Evolutionary conservation across 2,113 vertebrate genomes (phyloP).

Genomic region (Dipodomys stephensi): DNA sequence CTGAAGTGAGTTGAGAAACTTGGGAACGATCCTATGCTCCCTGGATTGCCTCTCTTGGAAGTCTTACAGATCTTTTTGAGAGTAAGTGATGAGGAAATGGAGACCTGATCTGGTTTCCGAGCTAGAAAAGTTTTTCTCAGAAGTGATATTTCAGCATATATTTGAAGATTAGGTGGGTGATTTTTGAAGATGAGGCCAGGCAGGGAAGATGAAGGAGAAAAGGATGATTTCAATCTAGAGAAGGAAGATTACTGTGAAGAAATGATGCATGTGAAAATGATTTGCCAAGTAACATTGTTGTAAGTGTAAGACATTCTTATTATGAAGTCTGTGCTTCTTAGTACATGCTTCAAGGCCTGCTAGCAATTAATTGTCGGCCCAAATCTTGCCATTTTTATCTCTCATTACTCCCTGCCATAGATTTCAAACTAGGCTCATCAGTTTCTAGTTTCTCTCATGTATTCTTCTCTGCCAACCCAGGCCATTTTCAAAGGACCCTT

Average conservation of each 20-base stretch:
- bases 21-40: neutral
- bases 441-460: neutral
- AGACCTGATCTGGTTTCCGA: neutral
- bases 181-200: neutral
- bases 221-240: neutral
- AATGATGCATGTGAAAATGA: neutral
- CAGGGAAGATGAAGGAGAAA: neutral
- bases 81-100: neutral
- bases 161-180: neutral
- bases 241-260: neutral
- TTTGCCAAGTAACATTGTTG: neutral
- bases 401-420: neutral
- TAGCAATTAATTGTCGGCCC: constrained; percentile 17
- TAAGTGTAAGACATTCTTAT: neutral
- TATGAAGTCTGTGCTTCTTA: neutral
- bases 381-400: neutral
- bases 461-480: neutral
- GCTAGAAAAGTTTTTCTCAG: neutral
- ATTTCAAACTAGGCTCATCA: constrained; percentile 22
- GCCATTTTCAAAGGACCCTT: constrained; percentile 32
- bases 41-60: neutral
- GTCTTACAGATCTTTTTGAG: neutral
- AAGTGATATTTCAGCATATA: neutral
- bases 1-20: neutral
- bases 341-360: neutral